A percentile compares a stretch with the other conserved stretches of the same genome.
These are phyloP conservation scores for Syngnathus scovelli DNA, from an alignment of 2,113 vertebrate species.

Conservation along the genomic window DNA sequence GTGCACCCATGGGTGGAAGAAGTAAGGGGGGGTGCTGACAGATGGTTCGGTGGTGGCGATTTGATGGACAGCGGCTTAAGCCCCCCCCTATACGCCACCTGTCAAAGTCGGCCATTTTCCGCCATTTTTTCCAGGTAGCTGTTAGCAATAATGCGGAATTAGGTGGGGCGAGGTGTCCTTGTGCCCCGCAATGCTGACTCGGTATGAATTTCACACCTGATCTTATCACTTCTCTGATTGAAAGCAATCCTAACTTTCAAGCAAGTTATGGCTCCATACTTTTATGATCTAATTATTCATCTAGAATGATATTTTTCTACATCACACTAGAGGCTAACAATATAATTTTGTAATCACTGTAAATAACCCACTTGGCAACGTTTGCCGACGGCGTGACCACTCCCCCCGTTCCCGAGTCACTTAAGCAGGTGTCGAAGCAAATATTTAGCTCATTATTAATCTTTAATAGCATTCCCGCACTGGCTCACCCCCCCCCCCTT, in stretches of 20 bases:
- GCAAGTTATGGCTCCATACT: too few relatives aligned
- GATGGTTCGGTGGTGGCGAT: slow-evolving; percentile 60
- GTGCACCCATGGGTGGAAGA: slow-evolving; percentile 20
- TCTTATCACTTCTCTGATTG: background rate
- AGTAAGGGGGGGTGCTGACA: slow-evolving; percentile 48
- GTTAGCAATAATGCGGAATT: background rate
- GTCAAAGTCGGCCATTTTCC: slow-evolving; percentile 23
- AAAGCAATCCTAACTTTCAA: background rate
- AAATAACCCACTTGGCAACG: too few relatives aligned
- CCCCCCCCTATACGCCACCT: background rate
- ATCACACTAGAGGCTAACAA: too few relatives aligned
- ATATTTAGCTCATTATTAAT: slow-evolving; percentile 99
- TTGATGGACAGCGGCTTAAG: slow-evolving; percentile 15
- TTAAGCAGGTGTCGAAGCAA: slow-evolving; percentile 90
- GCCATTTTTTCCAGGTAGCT: slow-evolving; percentile 3
- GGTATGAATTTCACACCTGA: background rate
- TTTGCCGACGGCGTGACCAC: too few relatives aligned
- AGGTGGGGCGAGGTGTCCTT: background rate
- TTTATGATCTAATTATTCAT: too few relatives aligned
- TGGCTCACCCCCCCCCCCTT: slow-evolving; percentile 60
- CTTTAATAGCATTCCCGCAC: slow-evolving; percentile 93
- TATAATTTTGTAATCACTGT: too few relatives aligned
- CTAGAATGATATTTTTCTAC: too few relatives aligned
- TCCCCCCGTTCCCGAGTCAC: slow-evolving; percentile 68
- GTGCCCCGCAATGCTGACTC: background rate